phyloP scores from a whole-genome alignment of 2,113 vertebrate species.

The Oxygymnocypris stewartii region DNA sequence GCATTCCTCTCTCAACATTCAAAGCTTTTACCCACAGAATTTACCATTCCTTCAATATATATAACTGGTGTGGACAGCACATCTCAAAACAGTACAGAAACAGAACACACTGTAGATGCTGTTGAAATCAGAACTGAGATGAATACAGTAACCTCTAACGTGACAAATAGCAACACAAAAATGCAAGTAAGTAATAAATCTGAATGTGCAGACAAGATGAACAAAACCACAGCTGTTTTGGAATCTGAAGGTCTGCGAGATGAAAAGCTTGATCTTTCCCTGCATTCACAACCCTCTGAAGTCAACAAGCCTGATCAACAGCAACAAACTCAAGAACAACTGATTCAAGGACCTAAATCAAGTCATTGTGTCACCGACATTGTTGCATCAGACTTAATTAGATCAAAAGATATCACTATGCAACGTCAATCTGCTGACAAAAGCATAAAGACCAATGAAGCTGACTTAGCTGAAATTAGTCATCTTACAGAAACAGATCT shows the following conservation, averaged over 20 bases:
- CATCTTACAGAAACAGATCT: not conserved
- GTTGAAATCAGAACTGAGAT: not conserved
- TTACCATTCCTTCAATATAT: slow-evolving; percentile 61
- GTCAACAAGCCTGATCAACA: not conserved
- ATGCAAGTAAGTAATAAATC: not conserved
- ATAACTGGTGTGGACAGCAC: slow-evolving; percentile 64
- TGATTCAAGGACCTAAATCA: not conserved
- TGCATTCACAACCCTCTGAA: not conserved
- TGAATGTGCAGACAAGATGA: not conserved
- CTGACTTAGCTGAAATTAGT: not conserved
- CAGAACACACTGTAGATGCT: not conserved
- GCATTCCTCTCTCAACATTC: slow-evolving; percentile 23
- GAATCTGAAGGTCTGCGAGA: not conserved
- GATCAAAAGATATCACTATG: not conserved
- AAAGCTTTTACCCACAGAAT: not conserved
- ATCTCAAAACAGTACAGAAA: slow-evolving; percentile 29
- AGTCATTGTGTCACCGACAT: not conserved
- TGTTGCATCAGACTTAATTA: not conserved
- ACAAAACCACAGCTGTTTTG: not conserved
- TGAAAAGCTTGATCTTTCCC: not conserved
- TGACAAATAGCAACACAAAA: not conserved
- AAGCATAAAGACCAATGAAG: not conserved
- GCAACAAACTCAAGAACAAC: not conserved
- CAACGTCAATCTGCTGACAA: not conserved
- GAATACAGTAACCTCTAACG: not conserved